A percentile compares a stretch with the other conserved stretches of the same genome.
Conservation (phyloP, 2,113 vertebrate genomes). For the Atractosteus spatula region DNA sequence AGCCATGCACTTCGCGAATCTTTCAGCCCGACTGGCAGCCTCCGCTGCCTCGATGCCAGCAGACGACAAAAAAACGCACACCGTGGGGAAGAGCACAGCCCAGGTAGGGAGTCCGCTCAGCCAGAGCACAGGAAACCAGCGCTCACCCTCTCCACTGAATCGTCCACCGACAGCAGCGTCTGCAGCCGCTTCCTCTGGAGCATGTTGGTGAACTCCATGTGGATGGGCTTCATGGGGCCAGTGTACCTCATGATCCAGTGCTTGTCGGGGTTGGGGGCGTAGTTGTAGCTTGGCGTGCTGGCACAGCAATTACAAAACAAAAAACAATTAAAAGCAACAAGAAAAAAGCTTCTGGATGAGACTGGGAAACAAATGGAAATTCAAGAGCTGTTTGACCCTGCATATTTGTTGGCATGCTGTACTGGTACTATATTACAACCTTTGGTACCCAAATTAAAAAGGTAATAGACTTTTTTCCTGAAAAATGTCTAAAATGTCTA, state of each 20-base stretch:
- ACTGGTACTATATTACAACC: too few species aligned
- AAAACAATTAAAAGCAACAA: too few species aligned
- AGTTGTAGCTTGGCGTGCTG: slow-evolving; percentile 96
- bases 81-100: too few species aligned
- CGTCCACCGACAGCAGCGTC: slow-evolving; percentile 92
- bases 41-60: too few species aligned
- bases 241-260: slow-evolving; percentile 98
- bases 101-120: too few species aligned
- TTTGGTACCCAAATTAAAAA: too few species aligned
- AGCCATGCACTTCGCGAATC: neutral
- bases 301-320: slow-evolving; percentile 11
- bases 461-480: too few species aligned
- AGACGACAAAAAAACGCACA: too few species aligned
- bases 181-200: slow-evolving; percentile 90
- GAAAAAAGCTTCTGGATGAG: too few species aligned
- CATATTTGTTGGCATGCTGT: neutral
- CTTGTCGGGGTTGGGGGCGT: slow-evolving; percentile 92
- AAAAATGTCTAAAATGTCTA: too few species aligned
- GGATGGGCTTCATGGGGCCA: slow-evolving; percentile 93
- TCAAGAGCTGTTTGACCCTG: neutral
- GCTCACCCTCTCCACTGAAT: slow-evolving; percentile 87
- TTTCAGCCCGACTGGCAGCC: slow-evolving; percentile 6
- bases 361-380: neutral
- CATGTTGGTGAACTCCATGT: slow-evolving; percentile 98
- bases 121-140: too few species aligned